phyloP scores from a whole-genome alignment of 1,140 invertebrate species.

The Bombus confusus region DNA sequence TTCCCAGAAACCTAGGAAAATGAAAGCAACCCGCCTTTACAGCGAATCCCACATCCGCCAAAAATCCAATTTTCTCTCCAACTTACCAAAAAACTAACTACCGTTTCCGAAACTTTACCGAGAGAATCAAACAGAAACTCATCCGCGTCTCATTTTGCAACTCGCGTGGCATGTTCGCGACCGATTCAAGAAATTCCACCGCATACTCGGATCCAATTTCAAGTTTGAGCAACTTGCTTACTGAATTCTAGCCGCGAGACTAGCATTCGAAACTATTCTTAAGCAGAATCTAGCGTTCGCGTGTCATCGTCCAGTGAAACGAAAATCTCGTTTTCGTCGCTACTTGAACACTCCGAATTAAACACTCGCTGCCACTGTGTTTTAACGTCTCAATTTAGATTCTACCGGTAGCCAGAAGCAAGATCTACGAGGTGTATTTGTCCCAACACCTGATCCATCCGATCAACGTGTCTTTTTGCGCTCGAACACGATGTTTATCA shows the following conservation, averaged over 20 bases:
- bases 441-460: slow-evolving; percentile 1
- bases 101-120: too few relatives aligned
- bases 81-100: too few relatives aligned
- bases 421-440: not conserved
- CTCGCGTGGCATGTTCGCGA: not conserved
- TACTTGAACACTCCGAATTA: not conserved
- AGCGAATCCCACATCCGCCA: too few relatives aligned
- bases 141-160: not conserved
- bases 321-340: not conserved
- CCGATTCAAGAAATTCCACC: not conserved
- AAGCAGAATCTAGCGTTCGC: not conserved
- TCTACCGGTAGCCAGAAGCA: not conserved
- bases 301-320: not conserved
- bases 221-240: not conserved
- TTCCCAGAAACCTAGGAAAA: not conserved
- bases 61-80: too few relatives aligned
- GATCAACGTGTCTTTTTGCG: not conserved
- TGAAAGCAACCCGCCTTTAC: too few relatives aligned
- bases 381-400: slow-evolving; percentile 2
- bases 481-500: slow-evolving; percentile 1
- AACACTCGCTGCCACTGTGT: not conserved
- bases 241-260: not conserved
- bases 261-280: not conserved
- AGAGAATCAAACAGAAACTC: too few relatives aligned
- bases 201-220: not conserved